phyloP scores from a whole-genome alignment of 2,113 vertebrate genomes.

The Furnarius figulus region DNA sequence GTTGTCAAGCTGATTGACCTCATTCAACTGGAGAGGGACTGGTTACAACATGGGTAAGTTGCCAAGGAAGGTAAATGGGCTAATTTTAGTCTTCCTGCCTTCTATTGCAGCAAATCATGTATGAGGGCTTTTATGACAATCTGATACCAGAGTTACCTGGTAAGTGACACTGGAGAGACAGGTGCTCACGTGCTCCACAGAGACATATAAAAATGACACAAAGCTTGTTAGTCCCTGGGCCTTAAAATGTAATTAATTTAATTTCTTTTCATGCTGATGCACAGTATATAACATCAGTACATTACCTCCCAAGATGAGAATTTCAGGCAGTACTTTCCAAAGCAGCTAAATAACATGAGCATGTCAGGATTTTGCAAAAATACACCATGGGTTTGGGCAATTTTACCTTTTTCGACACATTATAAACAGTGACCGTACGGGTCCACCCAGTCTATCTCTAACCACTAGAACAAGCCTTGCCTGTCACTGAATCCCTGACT shows the following conservation, averaged over 20 bases:
- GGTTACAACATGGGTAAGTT: neutral
- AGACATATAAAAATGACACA: neutral
- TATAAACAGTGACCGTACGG: neutral
- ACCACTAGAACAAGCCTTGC: neutral
- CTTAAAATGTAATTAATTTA: neutral
- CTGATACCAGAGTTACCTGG: neutral
- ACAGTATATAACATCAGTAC: neutral
- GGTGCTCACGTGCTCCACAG: fast-evolving
- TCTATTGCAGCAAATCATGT: neutral
- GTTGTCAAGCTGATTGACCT: neutral
- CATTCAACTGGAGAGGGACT: neutral
- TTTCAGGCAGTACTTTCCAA: neutral
- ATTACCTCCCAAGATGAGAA: neutral
- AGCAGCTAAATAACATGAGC: neutral
- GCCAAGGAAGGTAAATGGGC: neutral
- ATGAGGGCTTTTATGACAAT: neutral
- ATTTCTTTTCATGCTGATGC: neutral
- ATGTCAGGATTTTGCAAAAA: neutral
- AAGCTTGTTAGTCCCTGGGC: neutral
- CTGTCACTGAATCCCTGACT: neutral
- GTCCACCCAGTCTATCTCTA: neutral
- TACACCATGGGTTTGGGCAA: neutral
- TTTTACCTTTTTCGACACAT: neutral
- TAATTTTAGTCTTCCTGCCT: neutral
- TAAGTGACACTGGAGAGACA: neutral